Percentiles rank a stretch among this genome's conserved stretches.
phyloP scores from a whole-genome alignment of 2,888 invertebrate genomes.

The Drosophila pseudotakahashii region DNA sequence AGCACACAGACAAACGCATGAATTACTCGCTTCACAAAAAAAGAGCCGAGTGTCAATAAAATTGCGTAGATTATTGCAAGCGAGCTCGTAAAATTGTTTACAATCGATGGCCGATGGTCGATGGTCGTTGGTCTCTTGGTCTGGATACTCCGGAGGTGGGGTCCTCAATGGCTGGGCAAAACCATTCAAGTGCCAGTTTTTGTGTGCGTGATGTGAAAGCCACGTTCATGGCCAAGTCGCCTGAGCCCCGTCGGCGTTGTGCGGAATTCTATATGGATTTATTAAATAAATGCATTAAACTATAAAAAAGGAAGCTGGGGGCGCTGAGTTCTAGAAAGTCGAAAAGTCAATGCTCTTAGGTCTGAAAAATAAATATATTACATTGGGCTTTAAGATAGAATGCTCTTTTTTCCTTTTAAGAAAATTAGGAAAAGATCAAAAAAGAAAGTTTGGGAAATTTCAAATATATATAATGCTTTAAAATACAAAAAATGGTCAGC shows the following conservation, averaged over 20 bases:
- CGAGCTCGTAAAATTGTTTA: slow-evolving; percentile 80
- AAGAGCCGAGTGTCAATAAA: slow-evolving; percentile 76
- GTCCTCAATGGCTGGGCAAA: slow-evolving; percentile 43
- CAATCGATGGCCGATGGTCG: slow-evolving; percentile 58
- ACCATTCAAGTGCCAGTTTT: slow-evolving; percentile 71
- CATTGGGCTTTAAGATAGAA: too few relatives aligned
- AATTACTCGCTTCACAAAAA: slow-evolving; percentile 62
- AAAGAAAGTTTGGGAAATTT: too few relatives aligned
- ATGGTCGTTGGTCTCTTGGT: slow-evolving; percentile 14
- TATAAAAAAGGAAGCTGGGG: slow-evolving; percentile 40
- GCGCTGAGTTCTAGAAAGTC: not conserved
- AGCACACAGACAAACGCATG: slow-evolving; percentile 56
- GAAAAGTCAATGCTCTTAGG: slow-evolving; percentile 18
- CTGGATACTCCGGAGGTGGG: slow-evolving; percentile 2
- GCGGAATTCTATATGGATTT: slow-evolving; percentile 76
- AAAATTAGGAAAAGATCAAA: too few relatives aligned
- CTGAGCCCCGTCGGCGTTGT: slow-evolving; percentile 53
- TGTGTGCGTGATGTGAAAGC: slow-evolving; percentile 57
- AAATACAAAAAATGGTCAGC: too few relatives aligned
- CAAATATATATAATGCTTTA: too few relatives aligned
- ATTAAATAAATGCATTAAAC: slow-evolving; percentile 80
- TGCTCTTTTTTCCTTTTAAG: too few relatives aligned
- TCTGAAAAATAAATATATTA: not conserved
- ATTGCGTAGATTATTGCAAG: slow-evolving; percentile 78
- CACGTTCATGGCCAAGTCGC: not conserved